Percentiles rank a stretch among this genome's conserved stretches.
These are phyloP conservation scores for Argya squamiceps DNA, from an alignment of 2,797 vertebrate genomes.

Conservation along the genomic window DNA sequence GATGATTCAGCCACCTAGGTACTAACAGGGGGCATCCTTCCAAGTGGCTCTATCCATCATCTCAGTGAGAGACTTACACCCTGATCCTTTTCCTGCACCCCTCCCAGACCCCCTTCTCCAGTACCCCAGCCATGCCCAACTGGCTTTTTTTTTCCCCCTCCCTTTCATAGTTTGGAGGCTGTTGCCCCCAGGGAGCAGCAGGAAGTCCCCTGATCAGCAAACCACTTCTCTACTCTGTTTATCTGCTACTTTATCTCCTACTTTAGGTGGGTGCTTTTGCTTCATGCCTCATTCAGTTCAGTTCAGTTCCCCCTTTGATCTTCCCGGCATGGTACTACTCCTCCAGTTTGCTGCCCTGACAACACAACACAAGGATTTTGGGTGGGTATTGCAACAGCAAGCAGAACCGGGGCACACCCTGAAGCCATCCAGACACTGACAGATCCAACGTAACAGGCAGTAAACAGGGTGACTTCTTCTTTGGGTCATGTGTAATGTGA, in stretches of 20 bases:
- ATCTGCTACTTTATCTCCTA: not conserved
- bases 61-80: not conserved
- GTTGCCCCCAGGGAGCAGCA: not conserved
- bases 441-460: not conserved
- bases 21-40: not conserved
- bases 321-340: not conserved
- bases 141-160: accelerated
- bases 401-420: not conserved
- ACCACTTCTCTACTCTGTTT: not conserved
- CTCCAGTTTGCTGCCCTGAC: not conserved
- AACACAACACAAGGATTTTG: not conserved
- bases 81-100: not conserved
- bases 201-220: not conserved
- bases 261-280: not conserved
- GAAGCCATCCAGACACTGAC: not conserved
- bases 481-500: not conserved
- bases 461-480: not conserved
- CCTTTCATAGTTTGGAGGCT: not conserved
- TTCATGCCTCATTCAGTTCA: not conserved
- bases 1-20: not conserved
- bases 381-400: not conserved
- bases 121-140: not conserved
- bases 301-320: not conserved
- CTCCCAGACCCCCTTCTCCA: not conserved
- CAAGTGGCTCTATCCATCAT: not conserved